Conservation (phyloP, 2,888 invertebrate species). For the Drosophila mettleri region DNA sequence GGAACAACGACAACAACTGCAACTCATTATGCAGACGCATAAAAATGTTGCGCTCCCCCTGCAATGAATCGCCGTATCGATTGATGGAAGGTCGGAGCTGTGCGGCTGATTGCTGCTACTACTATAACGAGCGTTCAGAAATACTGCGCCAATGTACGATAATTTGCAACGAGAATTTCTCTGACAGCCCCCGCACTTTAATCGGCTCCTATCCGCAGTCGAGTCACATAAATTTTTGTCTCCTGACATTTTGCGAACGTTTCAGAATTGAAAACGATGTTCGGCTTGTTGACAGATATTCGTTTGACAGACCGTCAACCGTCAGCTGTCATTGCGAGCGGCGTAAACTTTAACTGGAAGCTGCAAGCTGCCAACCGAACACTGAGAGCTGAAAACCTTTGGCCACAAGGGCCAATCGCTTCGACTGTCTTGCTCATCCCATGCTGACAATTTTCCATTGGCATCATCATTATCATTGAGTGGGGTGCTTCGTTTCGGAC, state of each 20-base stretch:
- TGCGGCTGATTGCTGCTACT: conserved; percentile 39
- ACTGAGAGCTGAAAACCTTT: conserved; percentile 25
- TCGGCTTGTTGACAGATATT: conserved; percentile 78
- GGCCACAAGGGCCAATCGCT: conserved; percentile 31
- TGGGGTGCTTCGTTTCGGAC: conserved; percentile 24
- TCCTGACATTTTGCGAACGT: conserved; percentile 62
- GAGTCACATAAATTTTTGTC: conserved; percentile 65
- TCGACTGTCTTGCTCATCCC: conserved; percentile 18
- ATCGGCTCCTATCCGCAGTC: conserved; percentile 30
- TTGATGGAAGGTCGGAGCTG: conserved; percentile 41
- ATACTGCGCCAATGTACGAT: conserved; percentile 69
- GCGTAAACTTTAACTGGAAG: conserved; percentile 44
- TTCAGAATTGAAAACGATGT: conserved; percentile 79
- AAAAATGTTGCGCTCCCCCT: conserved; percentile 55
- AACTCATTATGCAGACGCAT: conserved; percentile 82
- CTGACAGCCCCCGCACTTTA: conserved; percentile 41
- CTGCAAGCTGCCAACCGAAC: background rate
- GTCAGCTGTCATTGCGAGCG: conserved; percentile 69
- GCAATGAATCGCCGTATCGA: conserved; percentile 34
- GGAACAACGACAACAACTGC: conserved; percentile 45
- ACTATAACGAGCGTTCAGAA: conserved; percentile 72
- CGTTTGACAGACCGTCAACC: conserved; percentile 78
- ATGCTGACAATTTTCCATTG: conserved; percentile 35
- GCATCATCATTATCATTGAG: conserved; percentile 43
- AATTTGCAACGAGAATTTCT: conserved; percentile 73